Evolutionary conservation across 2,888 invertebrate species (phyloP), one percentile per base, ranked within the genome.

Genomic region (Belgica antarctica): DNA sequence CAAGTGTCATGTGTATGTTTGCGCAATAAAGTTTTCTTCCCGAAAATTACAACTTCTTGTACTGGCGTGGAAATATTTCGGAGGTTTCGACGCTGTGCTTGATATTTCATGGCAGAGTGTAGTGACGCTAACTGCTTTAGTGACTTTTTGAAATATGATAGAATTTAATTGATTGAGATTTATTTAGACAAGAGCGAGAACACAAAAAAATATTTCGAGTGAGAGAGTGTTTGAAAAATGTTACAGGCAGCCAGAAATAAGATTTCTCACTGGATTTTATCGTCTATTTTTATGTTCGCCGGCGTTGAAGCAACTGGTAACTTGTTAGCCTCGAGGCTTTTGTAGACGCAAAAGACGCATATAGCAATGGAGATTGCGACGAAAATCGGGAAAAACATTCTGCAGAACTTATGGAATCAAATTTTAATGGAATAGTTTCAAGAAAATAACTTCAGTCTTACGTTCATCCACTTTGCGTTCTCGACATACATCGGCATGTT

Each of bases 1-100:
- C 28, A 25, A 28, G 28, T 61, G 61, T 61, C 61, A 61, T 62
- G 19, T 25, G 3, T 62, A 34, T 52, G 22, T 52, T 52, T 52
- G 52, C 17, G 52, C 22, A 52, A 52, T 52, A 52, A 52, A 41
- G n/a, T 41, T 41, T 12, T 41, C 41, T n/a, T n/a, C 41, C 15
- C 41, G 2, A 15, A 41, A 19, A 52, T 52, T 22, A 2, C 12
- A 22, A n/a, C 34, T 31, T 52, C 19, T 17, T 3, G 52, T 52
- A n/a, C n/a, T n/a, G n/a, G n/a, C n/a, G n/a, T n/a, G n/a, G n/a
- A n/a, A n/a, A n/a, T n/a, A n/a, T n/a, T n/a, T n/a, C n/a, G 52
- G 22, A 41, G 41, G 31, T 10, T 31, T 31, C 31, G 10, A 41
- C 12, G 41, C 41, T n/a, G n/a, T n/a, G n/a, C n/a, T n/a, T n/a